Evolutionary conservation across 2,888 invertebrate species (phyloP).

Genomic region (Sarcophaga rosellei): DNA sequence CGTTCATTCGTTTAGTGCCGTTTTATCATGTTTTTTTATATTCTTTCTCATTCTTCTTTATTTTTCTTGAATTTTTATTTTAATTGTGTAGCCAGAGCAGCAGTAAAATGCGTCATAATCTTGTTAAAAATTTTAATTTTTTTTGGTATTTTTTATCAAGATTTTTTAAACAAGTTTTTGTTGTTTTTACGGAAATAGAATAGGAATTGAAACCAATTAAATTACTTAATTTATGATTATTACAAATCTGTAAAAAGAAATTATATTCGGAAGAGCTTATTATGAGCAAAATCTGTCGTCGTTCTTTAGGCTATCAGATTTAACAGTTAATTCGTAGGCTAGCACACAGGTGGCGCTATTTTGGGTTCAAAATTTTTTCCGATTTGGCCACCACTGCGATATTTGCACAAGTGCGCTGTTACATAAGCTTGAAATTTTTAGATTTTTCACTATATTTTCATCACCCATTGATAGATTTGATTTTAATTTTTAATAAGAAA

Average conservation of each 20-base stretch:
- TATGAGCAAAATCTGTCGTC: too few relatives aligned
- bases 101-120: conserved; percentile 52
- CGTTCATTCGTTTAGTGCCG: conserved; percentile 51
- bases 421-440: too few relatives aligned
- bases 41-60: conserved; percentile 6
- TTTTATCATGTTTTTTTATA: conserved; percentile 14
- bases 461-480: too few relatives aligned
- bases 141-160: not conserved
- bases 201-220: not conserved
- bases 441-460: too few relatives aligned
- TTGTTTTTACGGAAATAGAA: not conserved
- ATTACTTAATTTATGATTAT: conserved; percentile 5
- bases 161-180: not conserved
- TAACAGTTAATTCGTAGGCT: too few relatives aligned
- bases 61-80: conserved; percentile 19
- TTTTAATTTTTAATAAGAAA: too few relatives aligned
- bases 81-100: conserved; percentile 22
- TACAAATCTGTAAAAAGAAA: not conserved
- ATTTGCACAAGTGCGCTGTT: too few relatives aligned
- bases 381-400: too few relatives aligned
- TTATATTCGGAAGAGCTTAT: too few relatives aligned
- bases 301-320: too few relatives aligned
- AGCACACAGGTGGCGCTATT: too few relatives aligned
- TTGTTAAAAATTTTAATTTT: conserved; percentile 35
- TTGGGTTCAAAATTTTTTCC: too few relatives aligned